Conservation (phyloP, 2,113 vertebrate genomes). For the Gnathonemus echidnorhynchus region DNA sequence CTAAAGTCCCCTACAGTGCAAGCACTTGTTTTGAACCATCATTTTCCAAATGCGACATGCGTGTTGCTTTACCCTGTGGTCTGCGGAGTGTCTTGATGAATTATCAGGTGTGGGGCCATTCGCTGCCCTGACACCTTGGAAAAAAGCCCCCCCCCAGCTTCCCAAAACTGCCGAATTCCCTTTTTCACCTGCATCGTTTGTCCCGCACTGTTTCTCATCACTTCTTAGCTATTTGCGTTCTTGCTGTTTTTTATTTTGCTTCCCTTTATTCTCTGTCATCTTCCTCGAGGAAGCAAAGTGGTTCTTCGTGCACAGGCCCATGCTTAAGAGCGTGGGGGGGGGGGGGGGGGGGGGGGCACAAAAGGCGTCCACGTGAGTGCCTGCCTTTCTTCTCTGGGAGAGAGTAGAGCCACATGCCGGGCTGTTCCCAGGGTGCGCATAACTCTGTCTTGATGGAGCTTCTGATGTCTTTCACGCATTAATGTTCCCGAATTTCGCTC, state of each 20-base stretch:
- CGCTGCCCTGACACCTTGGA: not conserved
- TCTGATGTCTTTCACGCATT: not conserved
- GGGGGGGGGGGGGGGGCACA: not conserved
- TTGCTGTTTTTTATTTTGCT: not conserved
- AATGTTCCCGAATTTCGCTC: not conserved
- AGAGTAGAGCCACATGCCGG: not conserved
- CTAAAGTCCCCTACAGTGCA: conserved; percentile 27
- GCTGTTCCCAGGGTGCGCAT: not conserved
- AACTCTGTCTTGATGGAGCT: not conserved
- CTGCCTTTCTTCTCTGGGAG: not conserved
- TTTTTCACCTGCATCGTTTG: not conserved
- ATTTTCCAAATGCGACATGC: not conserved
- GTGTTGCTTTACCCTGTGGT: not conserved
- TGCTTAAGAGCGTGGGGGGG: not conserved
- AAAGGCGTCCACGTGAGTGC: not conserved
- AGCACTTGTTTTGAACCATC: not conserved
- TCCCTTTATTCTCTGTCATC: not conserved
- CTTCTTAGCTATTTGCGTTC: not conserved
- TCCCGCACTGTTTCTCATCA: not conserved
- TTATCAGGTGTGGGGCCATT: not conserved
- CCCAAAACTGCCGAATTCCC: not conserved
- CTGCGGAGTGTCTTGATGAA: conserved; percentile 4
- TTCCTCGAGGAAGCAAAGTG: not conserved
- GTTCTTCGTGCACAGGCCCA: not conserved
- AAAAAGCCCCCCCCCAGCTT: not conserved